These are phyloP conservation scores for Urocynchramus pylzowi DNA, from an alignment of 2,113 vertebrate genomes.

Conservation along the genomic window DNA sequence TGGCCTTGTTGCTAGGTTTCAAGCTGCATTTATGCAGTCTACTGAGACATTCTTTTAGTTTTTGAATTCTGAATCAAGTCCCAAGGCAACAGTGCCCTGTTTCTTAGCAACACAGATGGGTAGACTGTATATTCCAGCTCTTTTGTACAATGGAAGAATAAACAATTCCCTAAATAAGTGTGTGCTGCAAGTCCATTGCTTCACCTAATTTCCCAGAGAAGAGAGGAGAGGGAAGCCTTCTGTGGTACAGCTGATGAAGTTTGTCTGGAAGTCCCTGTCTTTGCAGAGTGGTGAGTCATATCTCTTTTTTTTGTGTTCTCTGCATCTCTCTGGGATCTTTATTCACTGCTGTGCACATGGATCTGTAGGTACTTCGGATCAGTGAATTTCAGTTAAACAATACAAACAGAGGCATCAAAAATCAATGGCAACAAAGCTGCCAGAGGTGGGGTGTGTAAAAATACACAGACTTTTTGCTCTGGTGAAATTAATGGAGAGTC, in stretches of 20 bases:
- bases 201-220: not conserved
- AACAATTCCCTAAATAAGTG: not conserved
- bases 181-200: not conserved
- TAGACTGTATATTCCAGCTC: conserved; percentile 7
- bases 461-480: not conserved
- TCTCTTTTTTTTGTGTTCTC: not conserved
- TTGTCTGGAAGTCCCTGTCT: not conserved
- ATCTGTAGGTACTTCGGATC: not conserved
- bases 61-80: conserved; percentile 50
- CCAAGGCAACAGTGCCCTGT: conserved; percentile 50
- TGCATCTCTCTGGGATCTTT: not conserved
- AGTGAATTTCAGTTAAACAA: not conserved
- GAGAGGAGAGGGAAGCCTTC: not conserved
- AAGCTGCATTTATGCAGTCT: conserved; percentile 40
- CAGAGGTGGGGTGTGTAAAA: not conserved
- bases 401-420: not conserved
- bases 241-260: not conserved
- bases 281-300: not conserved
- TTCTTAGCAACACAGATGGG: conserved; percentile 66
- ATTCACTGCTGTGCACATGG: not conserved
- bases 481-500: not conserved
- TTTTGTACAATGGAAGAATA: conserved; percentile 23
- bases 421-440: not conserved
- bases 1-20: conserved; percentile 67
- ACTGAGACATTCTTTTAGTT: conserved; percentile 27